Evolutionary conservation across 2,113 vertebrate species (phyloP).

Genomic region (Leptobrachium ailaonicum): DNA sequence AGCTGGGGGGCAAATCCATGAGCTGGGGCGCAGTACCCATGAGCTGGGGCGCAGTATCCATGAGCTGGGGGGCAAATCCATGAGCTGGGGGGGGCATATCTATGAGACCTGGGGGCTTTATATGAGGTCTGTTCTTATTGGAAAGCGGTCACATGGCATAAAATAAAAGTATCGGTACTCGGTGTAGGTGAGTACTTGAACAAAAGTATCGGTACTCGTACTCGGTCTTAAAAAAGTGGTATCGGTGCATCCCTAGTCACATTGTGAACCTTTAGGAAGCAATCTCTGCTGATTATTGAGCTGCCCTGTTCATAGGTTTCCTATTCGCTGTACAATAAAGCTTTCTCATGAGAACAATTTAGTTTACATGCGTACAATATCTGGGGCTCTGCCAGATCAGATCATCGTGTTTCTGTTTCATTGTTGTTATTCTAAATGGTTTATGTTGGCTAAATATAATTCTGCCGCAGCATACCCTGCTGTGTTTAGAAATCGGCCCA

Average conservation of each 20-base stretch:
- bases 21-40: too few species aligned
- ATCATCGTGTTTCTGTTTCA: constrained; percentile 8
- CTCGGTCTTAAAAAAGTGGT: too few species aligned
- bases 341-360: constrained; percentile 42
- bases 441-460: constrained; percentile 7
- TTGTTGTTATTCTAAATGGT: background rate
- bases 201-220: too few species aligned
- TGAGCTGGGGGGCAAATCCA: too few species aligned
- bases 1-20: too few species aligned
- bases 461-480: background rate
- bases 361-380: constrained; percentile 4
- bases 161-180: too few species aligned
- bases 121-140: too few species aligned
- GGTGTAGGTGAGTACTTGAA: too few species aligned
- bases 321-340: constrained; percentile 31
- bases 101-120: too few species aligned
- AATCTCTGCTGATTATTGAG: background rate
- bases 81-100: too few species aligned
- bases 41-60: too few species aligned
- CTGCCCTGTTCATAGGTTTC: constrained; percentile 10
- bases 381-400: constrained; percentile 1
- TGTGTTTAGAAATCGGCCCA: background rate
- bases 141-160: too few species aligned
- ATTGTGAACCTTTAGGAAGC: constrained; percentile 19
- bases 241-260: background rate